These are phyloP conservation scores for Dynastes hyllus DNA, from an alignment of 2,888 invertebrate genomes.

Conservation along the genomic window DNA sequence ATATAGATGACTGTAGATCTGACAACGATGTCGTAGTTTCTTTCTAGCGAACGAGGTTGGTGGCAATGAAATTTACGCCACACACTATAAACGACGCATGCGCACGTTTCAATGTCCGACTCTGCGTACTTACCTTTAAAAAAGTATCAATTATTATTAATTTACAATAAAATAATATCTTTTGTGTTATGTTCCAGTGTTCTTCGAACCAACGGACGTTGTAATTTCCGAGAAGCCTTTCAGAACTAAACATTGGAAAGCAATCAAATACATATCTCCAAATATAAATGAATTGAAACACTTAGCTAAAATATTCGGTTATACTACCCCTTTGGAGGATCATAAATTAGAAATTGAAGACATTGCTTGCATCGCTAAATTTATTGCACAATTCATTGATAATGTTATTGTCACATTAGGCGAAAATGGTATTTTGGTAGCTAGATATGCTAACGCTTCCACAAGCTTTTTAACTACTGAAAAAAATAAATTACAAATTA, in stretches of 20 bases:
- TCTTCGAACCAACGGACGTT: slow-evolving; percentile 93
- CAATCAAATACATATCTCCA: slow-evolving; percentile 81
- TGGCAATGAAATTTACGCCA: too few relatives aligned
- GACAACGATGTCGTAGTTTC: too few relatives aligned
- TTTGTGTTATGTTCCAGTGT: slow-evolving; percentile 77
- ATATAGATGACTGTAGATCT: too few relatives aligned
- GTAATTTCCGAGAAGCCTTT: slow-evolving; percentile 85
- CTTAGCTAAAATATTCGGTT: slow-evolving; percentile 76
- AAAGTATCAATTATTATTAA: not conserved
- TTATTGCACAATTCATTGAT: slow-evolving; percentile 72
- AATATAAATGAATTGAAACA: slow-evolving; percentile 84
- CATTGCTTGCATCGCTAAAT: slow-evolving; percentile 64
- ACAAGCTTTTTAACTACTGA: slow-evolving; percentile 60
- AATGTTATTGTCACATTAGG: slow-evolving; percentile 79
- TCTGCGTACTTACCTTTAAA: too few relatives aligned
- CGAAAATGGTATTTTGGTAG: slow-evolving; percentile 75
- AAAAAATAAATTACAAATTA: slow-evolving; percentile 58
- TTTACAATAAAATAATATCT: not conserved
- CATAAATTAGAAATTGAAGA: slow-evolving; percentile 64
- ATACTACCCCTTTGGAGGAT: slow-evolving; percentile 57
- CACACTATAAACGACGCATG: too few relatives aligned
- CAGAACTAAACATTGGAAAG: slow-evolving; percentile 69
- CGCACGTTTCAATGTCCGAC: too few relatives aligned
- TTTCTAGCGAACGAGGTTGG: too few relatives aligned
- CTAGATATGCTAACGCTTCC: slow-evolving; percentile 64